These are phyloP conservation scores for Laticauda colubrina DNA, from an alignment of 2,113 vertebrate species.

Conservation along the genomic window DNA sequence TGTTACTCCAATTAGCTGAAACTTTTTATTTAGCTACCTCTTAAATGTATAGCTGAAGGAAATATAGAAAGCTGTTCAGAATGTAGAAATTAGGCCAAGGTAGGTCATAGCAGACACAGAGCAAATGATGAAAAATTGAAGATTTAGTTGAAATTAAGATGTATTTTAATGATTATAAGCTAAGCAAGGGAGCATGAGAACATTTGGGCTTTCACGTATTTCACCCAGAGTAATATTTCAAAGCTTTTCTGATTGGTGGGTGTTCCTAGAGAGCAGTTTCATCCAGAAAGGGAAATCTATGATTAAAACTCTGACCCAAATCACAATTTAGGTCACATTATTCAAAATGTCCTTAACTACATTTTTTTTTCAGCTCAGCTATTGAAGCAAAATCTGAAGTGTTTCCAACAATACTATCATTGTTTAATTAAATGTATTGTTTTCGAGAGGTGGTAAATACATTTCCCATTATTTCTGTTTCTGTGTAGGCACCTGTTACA, in stretches of 20 bases:
- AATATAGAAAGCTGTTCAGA: neutral
- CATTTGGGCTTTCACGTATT: neutral
- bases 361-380: neutral
- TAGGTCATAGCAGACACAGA: neutral
- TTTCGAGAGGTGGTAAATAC: neutral
- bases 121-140: conserved; percentile 16
- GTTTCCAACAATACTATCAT: neutral
- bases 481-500: neutral
- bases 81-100: conserved; percentile 21
- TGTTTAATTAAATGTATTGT: neutral
- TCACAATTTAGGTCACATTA: neutral
- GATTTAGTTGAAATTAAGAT: conserved; percentile 27
- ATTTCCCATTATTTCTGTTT: neutral
- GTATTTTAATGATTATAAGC: conserved; percentile 20
- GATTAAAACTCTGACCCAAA: conserved; percentile 14
- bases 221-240: conserved; percentile 5
- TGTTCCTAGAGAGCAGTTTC: conserved; percentile 9
- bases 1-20: neutral
- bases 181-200: neutral
- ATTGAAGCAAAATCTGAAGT: neutral
- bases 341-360: neutral
- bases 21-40: neutral
- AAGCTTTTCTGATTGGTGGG: neutral
- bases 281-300: conserved; percentile 14
- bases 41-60: neutral